Conservation (phyloP, 2,888 invertebrate genomes). For the Heteromurus nitidus region DNA sequence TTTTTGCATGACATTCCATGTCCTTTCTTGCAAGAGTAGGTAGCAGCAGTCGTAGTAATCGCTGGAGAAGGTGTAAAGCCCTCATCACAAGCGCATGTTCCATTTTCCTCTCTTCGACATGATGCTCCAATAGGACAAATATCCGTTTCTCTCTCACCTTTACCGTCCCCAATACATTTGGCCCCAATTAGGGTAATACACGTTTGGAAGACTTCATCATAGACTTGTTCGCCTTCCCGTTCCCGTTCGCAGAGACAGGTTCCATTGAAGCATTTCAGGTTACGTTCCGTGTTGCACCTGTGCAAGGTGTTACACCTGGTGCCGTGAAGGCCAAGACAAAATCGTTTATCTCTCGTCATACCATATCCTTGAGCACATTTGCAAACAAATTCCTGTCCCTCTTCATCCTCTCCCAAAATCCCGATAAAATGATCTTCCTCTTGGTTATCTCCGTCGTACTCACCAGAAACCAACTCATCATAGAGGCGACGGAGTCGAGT, state of each 20-base stretch:
- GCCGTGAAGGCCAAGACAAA: constrained; percentile 44
- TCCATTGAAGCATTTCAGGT: constrained; percentile 47
- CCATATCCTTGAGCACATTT: constrained; percentile 55
- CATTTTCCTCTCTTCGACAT: background rate
- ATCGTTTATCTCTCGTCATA: constrained; percentile 39
- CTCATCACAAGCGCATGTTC: constrained; percentile 42
- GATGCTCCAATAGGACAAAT: constrained; percentile 41
- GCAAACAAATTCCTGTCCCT: constrained; percentile 41
- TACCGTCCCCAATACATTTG: constrained; percentile 13
- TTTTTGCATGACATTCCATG: constrained; percentile 51
- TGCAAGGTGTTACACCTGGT: constrained; percentile 48
- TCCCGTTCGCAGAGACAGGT: constrained; percentile 42
- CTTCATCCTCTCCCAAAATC: constrained; percentile 47
- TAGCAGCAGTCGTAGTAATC: background rate
- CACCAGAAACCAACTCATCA: constrained; percentile 10
- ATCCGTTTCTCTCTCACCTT: constrained; percentile 34
- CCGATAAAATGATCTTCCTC: constrained; percentile 54
- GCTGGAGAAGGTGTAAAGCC: constrained; percentile 12
- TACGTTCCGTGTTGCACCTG: constrained; percentile 43
- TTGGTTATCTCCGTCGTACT: background rate
- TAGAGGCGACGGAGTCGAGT: background rate
- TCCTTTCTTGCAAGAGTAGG: constrained; percentile 45
- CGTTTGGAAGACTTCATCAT: constrained; percentile 31
- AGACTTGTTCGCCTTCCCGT: constrained; percentile 33
- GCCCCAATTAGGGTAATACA: constrained; percentile 30